Evolutionary conservation across 2,113 vertebrate species (phyloP), one percentile per base, ranked within the genome.

Genomic region (Labeo rohita): DNA sequence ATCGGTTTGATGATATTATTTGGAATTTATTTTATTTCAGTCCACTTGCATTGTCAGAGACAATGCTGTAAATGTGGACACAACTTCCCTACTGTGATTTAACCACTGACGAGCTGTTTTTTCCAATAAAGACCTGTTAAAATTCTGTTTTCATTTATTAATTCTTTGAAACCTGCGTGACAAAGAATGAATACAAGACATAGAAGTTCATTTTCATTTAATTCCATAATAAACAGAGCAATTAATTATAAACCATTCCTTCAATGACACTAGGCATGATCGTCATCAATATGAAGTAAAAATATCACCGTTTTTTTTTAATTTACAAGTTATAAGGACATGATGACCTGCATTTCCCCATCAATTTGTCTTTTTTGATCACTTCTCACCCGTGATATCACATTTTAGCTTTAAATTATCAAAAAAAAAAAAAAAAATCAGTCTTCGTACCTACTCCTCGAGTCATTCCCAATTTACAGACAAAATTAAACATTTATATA

Each of bases 161-260:
- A 2, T 81, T 8, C 6, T 66, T 12, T 34, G 28, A 49, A 75
- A 13, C 43, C 49, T 13, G 10, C 36, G 10, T 23, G 45, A 74
- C 15, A 72, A 54, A n/a, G 36, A 56, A 59, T 18, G 9, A 59
- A 59, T 16, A n/a, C 5, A 28, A 61, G 23, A 59, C 68, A 84
- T 65, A 91, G 88, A 93, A 94, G 91, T 92, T 89, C 89, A 92
- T 94, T 93, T 93, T 92, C 95, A 97, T 98, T 98, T 98, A 97
- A 98, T 97, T 95, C 95, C 95, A 98, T 99, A 99, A 98, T 99
- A 98, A 99, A 99, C 94, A 96, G 94, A 95, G 93, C 96, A 96
- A 97, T 99, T 97, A 96, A 97, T 99, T 99, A 99, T 97, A 99
- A 98, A 98, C 97, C 97, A 95, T 96, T 97, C 95, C 96, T 98